Evolutionary conservation across 2,797 vertebrate species (phyloP), one percentile per base, ranked within the genome.

Genomic region (Sylvilagus floridanus): DNA sequence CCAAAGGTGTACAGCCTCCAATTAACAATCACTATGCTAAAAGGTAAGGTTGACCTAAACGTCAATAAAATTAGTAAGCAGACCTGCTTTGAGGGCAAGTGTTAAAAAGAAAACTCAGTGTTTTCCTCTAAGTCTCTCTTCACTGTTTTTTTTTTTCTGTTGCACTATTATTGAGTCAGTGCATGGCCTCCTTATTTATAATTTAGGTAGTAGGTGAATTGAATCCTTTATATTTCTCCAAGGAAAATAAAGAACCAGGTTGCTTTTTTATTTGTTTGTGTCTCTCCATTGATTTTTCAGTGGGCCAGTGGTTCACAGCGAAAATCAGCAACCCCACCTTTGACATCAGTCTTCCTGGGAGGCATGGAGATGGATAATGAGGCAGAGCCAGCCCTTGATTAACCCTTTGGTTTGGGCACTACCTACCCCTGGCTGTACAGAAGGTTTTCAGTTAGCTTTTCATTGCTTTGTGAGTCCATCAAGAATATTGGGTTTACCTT

Each of bases 181-280:
- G 75, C 12, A 50, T 9, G 28, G 62, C 35, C n/a, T 79, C 52
- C 28, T 92, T 90, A 93, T 96, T 94, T 89, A 92, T 96, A 93
- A 96, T 97, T 95, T 88, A 96, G n/a, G 75, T 89, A 94, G 86
- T 65, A 75, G 52, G 21, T 60, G 54, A 90, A 63, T 57, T 79
- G 82, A 88, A 91, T 79, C 19, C 35, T 94, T 94, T 90, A 9
- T 91, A 79, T 93, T 94, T 92, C 84, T 97, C 84, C n/a, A 73
- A 93, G 77, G 89, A 82, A 96, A 95, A 69, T 82, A 86, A 65
- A 96, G 77, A 95, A 78, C n/a, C 66, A 85, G 68, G 17, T 86
- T 97, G 63, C 35, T 79, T 94, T 97, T 47, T 86, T 73, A 28
- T 79, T 96, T 95, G 62, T 73, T 82, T 87, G 76, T 81, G n/a